Evolutionary conservation across 2,888 invertebrate species (phyloP), one percentile per base, ranked within the genome.

Genomic region (Geophilus truncorum): DNA sequence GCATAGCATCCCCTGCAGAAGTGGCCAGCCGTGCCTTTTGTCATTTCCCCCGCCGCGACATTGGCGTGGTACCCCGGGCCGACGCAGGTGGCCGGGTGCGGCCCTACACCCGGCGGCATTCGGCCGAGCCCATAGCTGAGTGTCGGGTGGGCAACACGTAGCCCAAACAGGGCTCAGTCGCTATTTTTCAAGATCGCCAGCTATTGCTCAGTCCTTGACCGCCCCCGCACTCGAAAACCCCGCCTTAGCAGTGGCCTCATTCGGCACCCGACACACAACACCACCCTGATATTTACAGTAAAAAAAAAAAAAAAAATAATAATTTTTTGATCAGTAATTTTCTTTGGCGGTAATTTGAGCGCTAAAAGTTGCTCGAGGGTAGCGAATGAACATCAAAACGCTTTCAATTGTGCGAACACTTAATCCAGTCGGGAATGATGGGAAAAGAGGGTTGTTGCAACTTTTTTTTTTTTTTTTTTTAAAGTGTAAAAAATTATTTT

Each of bases 41-140:
- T 70, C 70, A 70, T 70, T 70, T 70, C 70, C 70, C 70, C 70
- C 70, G 70, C 70, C 70, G 70, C 70, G 70, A 70, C 70, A 70
- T 70, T 70, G 70, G 70, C 70, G 70, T 70, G 70, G 70, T 70
- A 28, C 70, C 70, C 70, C 70, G 70, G 70, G 70, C 70, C 70
- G 70, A 70, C 70, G 70, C 70, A 70, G 70, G 70, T 70, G 70
- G 70, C 70, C 70, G 70, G 70, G 70, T 70, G 70, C 70, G 70
- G 70, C 70, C 28, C 70, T 25, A 70, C 70, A 70, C 70, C 70
- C 70, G 70, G 28, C 70, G 70, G 70, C 70, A 70, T 70, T 70
- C 70, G 70, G 70, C 70, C 70, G 70, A 70, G 70, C 70, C 70
- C 70, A 70, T 70, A 70, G 12, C 70, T 70, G 70, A 70, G 70